Conservation (phyloP, 1,140 invertebrate species). For the Euglossa dilemma region DNA sequence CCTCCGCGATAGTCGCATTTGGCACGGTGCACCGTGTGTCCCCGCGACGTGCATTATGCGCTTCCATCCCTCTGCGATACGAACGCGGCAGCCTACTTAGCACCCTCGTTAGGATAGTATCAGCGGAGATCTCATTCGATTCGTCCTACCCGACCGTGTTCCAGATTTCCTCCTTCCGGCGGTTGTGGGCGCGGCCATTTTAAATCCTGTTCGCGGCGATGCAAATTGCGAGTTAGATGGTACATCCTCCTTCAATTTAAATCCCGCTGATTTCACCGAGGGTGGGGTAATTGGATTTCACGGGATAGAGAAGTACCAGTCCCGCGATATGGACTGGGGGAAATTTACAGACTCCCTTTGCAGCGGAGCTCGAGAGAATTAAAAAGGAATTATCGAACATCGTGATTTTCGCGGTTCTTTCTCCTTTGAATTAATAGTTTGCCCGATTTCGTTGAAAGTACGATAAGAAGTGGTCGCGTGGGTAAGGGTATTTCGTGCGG, state of each 20-base stretch:
- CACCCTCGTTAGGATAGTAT: constrained; percentile 1
- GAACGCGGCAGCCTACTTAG: constrained; percentile 13
- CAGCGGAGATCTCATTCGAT: neutral
- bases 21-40: constrained; percentile 9
- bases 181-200: constrained; percentile 42
- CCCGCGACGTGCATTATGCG: too few species aligned
- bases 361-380: too few species aligned
- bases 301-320: too few species aligned
- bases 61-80: too few species aligned
- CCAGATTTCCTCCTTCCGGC: constrained; percentile 13
- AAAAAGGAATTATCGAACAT: too few species aligned
- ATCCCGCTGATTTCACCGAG: neutral
- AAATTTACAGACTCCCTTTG: too few species aligned
- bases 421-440: too few species aligned
- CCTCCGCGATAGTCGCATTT: constrained; percentile 16
- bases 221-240: constrained; percentile 5
- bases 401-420: too few species aligned
- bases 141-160: neutral
- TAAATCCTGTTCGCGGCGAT: constrained; percentile 8
- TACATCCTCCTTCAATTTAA: neutral
- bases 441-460: too few species aligned
- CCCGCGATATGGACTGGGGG: too few species aligned
- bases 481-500: neutral
- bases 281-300: neutral
- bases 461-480: too few species aligned